Conservation (phyloP, 2,888 invertebrate species). For the Lithosia quadra region DNA sequence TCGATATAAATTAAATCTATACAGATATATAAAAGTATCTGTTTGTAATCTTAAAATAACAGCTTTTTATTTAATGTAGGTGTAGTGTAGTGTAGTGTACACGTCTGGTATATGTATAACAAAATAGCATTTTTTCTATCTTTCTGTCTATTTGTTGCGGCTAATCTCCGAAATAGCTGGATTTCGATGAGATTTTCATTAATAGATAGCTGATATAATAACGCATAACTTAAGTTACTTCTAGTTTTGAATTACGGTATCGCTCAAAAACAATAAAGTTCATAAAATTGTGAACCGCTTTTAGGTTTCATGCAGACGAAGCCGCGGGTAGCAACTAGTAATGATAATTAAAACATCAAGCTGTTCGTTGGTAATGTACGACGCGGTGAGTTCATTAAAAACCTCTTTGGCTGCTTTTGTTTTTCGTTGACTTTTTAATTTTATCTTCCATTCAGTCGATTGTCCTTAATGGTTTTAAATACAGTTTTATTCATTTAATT, state of each 20-base stretch:
- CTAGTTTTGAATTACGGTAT: too few relatives aligned
- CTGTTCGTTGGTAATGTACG: conserved; percentile 38
- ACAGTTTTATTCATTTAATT: conserved; percentile 42
- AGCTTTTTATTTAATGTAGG: neutral
- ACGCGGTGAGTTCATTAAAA: conserved; percentile 53
- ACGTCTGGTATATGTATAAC: too few relatives aligned
- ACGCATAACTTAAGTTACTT: too few relatives aligned
- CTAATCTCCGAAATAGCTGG: neutral
- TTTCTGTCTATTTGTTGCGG: neutral
- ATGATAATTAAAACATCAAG: conserved; percentile 64
- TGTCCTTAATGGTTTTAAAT: conserved; percentile 44
- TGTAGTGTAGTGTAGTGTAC: too few relatives aligned
- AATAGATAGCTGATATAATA: neutral
- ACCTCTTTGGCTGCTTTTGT: conserved; percentile 37
- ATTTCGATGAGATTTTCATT: neutral
- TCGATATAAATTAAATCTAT: conserved; percentile 55
- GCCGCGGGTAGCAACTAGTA: neutral
- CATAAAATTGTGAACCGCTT: neutral
- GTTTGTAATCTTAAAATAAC: neutral
- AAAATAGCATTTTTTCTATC: neutral
- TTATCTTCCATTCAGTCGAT: conserved; percentile 48
- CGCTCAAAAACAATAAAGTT: neutral
- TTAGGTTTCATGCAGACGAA: neutral
- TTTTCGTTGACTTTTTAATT: conserved; percentile 38
- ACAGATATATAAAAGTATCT: neutral